Evolutionary conservation across 2,113 vertebrate species (phyloP).

Genomic region (Tetrao urogallus): DNA sequence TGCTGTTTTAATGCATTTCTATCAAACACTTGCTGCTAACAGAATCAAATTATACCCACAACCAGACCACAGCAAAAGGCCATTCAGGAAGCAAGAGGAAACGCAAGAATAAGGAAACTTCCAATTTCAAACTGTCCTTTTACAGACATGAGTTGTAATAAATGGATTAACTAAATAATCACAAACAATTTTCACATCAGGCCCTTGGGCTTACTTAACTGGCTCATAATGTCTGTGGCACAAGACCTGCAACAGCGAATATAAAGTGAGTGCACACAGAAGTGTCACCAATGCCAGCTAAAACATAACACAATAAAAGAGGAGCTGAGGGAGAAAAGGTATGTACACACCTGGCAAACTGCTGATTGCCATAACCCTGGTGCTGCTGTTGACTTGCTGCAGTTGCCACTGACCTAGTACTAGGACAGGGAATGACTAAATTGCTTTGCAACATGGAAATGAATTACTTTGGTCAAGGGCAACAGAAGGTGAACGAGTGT

Average conservation of each 20-base stretch:
- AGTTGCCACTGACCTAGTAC: background rate
- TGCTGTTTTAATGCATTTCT: accelerated
- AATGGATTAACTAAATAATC: background rate
- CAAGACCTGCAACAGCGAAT: background rate
- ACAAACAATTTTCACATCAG: background rate
- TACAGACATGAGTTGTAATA: background rate
- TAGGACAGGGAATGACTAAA: background rate
- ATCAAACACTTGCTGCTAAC: background rate
- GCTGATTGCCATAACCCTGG: background rate
- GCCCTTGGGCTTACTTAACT: background rate
- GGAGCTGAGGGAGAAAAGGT: background rate
- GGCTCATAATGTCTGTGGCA: background rate
- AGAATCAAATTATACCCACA: background rate
- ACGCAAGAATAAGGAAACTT: background rate
- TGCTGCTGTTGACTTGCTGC: background rate
- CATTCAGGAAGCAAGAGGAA: background rate
- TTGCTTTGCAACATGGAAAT: background rate
- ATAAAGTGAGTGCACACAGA: background rate
- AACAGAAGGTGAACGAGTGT: background rate
- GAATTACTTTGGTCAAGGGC: background rate
- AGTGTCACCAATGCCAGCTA: background rate
- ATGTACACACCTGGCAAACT: background rate
- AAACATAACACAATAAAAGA: background rate
- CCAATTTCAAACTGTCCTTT: background rate
- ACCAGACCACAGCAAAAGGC: background rate